phyloP scores from a whole-genome alignment of 2,888 invertebrate species.

The Rotaria magnacalcarata region DNA sequence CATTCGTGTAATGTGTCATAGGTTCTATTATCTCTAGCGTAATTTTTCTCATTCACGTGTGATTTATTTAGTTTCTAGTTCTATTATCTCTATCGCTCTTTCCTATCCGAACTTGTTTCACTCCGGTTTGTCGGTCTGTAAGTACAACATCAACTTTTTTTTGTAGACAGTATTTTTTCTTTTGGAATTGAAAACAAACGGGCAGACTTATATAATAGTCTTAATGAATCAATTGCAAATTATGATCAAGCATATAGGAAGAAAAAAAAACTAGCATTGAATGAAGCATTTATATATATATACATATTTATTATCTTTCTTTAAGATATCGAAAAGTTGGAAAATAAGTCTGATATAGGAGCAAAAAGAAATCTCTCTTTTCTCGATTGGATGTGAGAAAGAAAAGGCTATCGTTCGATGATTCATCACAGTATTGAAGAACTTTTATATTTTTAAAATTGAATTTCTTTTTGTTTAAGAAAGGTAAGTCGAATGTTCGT shows the following conservation, averaged over 20 bases:
- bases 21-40: neutral
- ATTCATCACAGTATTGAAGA: too few species aligned
- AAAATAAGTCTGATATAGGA: neutral
- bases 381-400: too few species aligned
- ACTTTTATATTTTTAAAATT: too few species aligned
- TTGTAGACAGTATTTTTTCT: slow-evolving; percentile 4
- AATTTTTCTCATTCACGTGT: slow-evolving; percentile 8
- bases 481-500: slow-evolving; percentile 1
- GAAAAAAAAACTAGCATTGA: neutral
- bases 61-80: slow-evolving; percentile 5
- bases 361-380: too few species aligned
- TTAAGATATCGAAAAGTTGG: neutral
- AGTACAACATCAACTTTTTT: slow-evolving; percentile 3
- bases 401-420: too few species aligned
- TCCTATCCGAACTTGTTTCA: neutral
- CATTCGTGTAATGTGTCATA: neutral
- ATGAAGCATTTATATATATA: neutral
- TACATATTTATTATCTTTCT: neutral
- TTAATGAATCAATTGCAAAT: neutral
- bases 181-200: neutral
- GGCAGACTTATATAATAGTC: neutral
- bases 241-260: neutral
- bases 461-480: neutral
- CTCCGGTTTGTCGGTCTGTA: slow-evolving; percentile 22
- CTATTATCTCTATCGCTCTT: neutral